Evolutionary conservation across 2,888 invertebrate species (phyloP).

Genomic region (Patella caerulea): DNA sequence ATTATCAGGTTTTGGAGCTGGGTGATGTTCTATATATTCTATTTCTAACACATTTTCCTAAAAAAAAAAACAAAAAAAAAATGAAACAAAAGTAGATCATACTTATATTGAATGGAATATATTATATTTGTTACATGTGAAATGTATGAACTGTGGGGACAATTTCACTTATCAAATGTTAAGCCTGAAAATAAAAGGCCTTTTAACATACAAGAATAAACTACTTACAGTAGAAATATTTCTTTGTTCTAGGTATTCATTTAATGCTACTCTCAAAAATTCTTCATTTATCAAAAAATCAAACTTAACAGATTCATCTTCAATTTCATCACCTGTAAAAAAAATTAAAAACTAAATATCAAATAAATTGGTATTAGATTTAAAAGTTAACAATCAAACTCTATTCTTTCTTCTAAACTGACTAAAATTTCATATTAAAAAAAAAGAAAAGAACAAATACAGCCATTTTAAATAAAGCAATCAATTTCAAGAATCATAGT

Average conservation of each 20-base stretch:
- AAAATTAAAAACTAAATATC: not conserved
- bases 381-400: too few relatives aligned
- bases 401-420: too few relatives aligned
- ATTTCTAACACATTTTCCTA: constrained; percentile 87
- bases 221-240: constrained; percentile 78
- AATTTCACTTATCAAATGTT: too few relatives aligned
- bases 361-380: too few relatives aligned
- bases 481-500: not conserved
- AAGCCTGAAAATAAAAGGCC: not conserved
- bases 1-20: constrained; percentile 92
- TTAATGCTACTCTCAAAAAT: constrained; percentile 81
- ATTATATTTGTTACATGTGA: not conserved
- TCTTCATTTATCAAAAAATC: constrained; percentile 91
- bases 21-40: constrained; percentile 91
- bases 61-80: constrained; percentile 22
- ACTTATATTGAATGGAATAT: not conserved
- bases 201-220: not conserved
- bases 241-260: constrained; percentile 82
- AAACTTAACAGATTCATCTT: constrained; percentile 77
- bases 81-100: not conserved
- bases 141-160: too few relatives aligned
- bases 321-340: constrained; percentile 23
- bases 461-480: not conserved
- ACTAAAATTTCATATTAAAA: too few relatives aligned
- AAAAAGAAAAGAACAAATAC: too few relatives aligned